These are phyloP conservation scores for Lontra canadensis DNA, from an alignment of 2,113 vertebrate species.

Conservation along the genomic window DNA sequence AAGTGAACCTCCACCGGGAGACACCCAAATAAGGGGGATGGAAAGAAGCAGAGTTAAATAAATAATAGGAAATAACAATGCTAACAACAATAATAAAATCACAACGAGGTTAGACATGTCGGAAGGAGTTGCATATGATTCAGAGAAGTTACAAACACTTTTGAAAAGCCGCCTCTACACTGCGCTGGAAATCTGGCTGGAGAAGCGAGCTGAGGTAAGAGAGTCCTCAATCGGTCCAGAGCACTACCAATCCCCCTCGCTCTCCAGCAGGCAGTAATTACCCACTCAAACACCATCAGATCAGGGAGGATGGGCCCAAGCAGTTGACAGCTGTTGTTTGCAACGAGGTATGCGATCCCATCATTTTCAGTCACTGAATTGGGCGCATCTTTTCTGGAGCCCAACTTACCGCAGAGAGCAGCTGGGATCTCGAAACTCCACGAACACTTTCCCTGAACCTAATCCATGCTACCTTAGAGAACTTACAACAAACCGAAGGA, in stretches of 20 bases:
- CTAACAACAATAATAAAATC: background rate
- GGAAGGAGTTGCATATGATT: constrained; percentile 50
- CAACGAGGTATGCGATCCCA: background rate
- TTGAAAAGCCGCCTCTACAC: background rate
- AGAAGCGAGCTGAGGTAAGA: background rate
- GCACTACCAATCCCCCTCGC: background rate
- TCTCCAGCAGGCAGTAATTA: background rate
- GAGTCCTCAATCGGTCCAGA: background rate
- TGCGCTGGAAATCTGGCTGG: background rate
- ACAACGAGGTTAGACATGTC: background rate
- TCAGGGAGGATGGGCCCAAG: background rate
- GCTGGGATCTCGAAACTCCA: background rate
- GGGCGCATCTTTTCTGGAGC: background rate
- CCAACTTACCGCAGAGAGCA: background rate
- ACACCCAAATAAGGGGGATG: background rate
- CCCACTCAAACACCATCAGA: background rate
- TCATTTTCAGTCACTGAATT: background rate
- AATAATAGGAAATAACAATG: constrained; percentile 39
- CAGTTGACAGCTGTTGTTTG: background rate
- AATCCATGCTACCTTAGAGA: constrained; percentile 57
- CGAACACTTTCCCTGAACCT: constrained; percentile 44
- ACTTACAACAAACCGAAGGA: constrained; percentile 56
- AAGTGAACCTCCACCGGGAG: constrained; percentile 24
- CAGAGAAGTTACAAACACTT: constrained; percentile 34
- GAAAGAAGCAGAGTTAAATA: background rate